Base-by-base conservation (phyloP, 2,113 vertebrate genomes). In the Puntigrus tetrazona region DNA sequence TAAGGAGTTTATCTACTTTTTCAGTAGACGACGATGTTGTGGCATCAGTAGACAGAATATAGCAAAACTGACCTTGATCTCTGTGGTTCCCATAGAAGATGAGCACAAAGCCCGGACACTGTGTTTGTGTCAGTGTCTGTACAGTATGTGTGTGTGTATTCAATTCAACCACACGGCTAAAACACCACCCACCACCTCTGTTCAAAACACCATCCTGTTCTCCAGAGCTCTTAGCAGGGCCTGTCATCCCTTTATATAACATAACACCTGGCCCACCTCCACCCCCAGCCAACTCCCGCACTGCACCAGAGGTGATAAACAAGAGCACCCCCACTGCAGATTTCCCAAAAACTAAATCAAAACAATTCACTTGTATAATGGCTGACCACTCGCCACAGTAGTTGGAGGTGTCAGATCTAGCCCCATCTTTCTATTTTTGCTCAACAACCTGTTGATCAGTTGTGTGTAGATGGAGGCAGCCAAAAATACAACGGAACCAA, bases 171-270 rank as follows among this genome's bases (percentile, higher is more conserved):
- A 41, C 80, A 77, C 6, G 84, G 67, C 38, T 80, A 47, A 59
- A 80, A 85, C 77, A 85, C 83, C 76, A 61, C 84, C 65, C 84
- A 85, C 84, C 77, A 63, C 69, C 65, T 78, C 67, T 85, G 78
- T 81, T 85, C 38, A 80, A 79, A 85, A 81, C 77, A 63, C 67
- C 77, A 61, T 81, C 67, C 67, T 85, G 84, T 85, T 74, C 77
- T 85, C 52, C 45, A 85, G 77, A 80, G 84, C 84, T 81, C 77
- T 85, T 73, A 79, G 36, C 75, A 70, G 47, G 43, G 74, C 83
- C 83, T 13, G 25, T 85, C 83, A 85, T 85, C 38, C 50, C 38
- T 79, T 85, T 85, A 85, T 81, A 85, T 85, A 85, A 85, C 55
- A 80, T 72, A 73, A 74, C 84, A 85, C 77, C 77, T 85, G 84